Percentiles rank a stretch among this genome's conserved stretches.
Evolutionary conservation across 2,797 vertebrate genomes (phyloP).

Genomic region (Gorsachius magnificus): DNA sequence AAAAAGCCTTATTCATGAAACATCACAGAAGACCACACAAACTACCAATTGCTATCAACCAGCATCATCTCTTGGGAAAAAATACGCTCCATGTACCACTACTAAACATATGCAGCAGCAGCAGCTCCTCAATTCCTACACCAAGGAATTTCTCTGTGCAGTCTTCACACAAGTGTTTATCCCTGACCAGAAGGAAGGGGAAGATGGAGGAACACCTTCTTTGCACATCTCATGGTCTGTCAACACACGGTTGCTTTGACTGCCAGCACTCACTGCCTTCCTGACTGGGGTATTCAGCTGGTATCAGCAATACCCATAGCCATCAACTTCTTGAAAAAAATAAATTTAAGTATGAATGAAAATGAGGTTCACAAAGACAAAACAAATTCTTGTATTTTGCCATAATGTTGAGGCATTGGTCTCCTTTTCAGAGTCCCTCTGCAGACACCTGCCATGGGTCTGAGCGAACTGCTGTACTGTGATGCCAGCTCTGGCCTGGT

Average conservation of each 20-base stretch:
- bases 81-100: fast-evolving
- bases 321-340: background rate
- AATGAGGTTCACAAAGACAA: background rate
- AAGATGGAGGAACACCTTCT: slow-evolving; percentile 16
- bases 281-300: background rate
- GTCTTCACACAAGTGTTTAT: background rate
- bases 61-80: background rate
- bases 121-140: background rate
- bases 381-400: background rate
- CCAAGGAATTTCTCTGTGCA: background rate
- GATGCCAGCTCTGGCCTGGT: background rate
- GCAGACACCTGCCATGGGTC: background rate
- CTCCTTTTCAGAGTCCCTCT: background rate
- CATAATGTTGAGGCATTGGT: fast-evolving
- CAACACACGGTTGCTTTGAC: slow-evolving; percentile 25
- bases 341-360: background rate
- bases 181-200: background rate
- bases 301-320: background rate
- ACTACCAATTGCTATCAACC: background rate
- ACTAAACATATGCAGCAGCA: background rate
- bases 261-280: background rate
- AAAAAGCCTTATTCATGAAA: background rate
- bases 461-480: background rate
- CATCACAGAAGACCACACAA: background rate
- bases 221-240: slow-evolving; percentile 22